Base-by-base conservation (phyloP, 2,888 invertebrate species). In the Maniola hyperantus region DNA sequence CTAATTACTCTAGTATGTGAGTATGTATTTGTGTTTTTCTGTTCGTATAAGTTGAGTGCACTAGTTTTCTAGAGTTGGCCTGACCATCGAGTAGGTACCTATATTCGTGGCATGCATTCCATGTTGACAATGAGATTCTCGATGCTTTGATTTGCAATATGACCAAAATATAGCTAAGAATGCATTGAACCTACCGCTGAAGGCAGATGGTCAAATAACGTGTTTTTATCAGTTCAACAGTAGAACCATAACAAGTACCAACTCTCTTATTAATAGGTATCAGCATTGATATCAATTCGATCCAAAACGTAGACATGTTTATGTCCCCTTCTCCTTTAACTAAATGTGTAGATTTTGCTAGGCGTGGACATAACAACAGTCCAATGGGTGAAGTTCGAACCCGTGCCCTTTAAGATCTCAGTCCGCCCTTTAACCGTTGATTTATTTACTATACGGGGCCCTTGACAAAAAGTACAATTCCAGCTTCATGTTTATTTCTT, bases 291-390 rank as follows among this genome's bases (percentile, higher is more conserved):
- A 26, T 26, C 4, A 26, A 48, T 46, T 46, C 15, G 2, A 48
- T 18, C 15, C 48, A 48, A 48, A 15, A 5, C n/a, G n/a, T 48
- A 15, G 10, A 36, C 4, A 34, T 54, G 7, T 34, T 7, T 26
- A 54, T 36, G 8, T 34, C 39, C 57, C 42, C 57, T 42, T 57
- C 42, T 42, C 57, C 18, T 55, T 6, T 13, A 26, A 20, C 20
- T 42, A 5, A 42, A 57, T 57, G 42, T 42, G 13, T 36, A 18
- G 10, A 20, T 39, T 42, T 20, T 20, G 15, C 36, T 39, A 57
- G 57, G 57, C 57, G 39, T 57, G 57, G 57, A 57, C 57, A 13
- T 57, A 13, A 39, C 57, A 26, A 42, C 57, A 57, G 57, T 42
- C 57, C 57, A 57, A 57, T 57, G 42, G 57, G 6, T 18, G 42